These are phyloP conservation scores for Griposia aprilina DNA, from an alignment of 2,888 invertebrate species.

Conservation along the genomic window DNA sequence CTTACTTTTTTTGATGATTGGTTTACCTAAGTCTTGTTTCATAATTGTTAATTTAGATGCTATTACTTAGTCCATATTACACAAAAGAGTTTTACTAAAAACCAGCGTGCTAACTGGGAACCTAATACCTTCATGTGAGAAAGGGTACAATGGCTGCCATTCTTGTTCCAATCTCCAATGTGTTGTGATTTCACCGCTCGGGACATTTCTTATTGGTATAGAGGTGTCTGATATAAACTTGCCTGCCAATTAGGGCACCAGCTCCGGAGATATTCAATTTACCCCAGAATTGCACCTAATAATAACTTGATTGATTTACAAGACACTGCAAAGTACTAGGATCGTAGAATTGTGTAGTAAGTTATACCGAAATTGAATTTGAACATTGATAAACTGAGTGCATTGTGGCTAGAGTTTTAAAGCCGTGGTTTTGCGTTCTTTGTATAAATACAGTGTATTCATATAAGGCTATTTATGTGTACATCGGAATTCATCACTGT, in stretches of 20 bases:
- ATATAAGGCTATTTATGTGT: background rate
- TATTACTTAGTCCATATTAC: background rate
- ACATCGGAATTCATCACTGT: background rate
- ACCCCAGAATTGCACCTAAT: constrained; percentile 46
- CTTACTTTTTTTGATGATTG: background rate
- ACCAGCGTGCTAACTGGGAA: background rate
- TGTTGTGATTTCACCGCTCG: constrained; percentile 28
- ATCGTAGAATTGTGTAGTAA: constrained; percentile 16
- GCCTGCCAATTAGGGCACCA: constrained; percentile 23
- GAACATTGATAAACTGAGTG: constrained; percentile 5
- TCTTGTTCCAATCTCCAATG: constrained; percentile 12
- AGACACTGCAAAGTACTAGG: constrained; percentile 23
- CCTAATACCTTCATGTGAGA: constrained; percentile 12
- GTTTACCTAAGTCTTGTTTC: background rate
- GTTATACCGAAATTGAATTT: constrained; percentile 9
- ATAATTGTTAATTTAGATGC: background rate
- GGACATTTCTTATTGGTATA: constrained; percentile 16
- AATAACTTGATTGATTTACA: constrained; percentile 46
- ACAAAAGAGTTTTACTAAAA: background rate
- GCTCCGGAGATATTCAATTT: constrained; percentile 48
- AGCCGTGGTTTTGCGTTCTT: background rate
- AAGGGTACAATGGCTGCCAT: constrained; percentile 6
- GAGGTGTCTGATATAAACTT: constrained; percentile 18
- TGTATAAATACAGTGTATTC: background rate
- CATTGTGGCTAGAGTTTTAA: background rate